Evolutionary conservation across 2,797 vertebrate genomes (phyloP), one percentile per base, ranked within the genome.

Genomic region (Hyperoplus immaculatus): DNA sequence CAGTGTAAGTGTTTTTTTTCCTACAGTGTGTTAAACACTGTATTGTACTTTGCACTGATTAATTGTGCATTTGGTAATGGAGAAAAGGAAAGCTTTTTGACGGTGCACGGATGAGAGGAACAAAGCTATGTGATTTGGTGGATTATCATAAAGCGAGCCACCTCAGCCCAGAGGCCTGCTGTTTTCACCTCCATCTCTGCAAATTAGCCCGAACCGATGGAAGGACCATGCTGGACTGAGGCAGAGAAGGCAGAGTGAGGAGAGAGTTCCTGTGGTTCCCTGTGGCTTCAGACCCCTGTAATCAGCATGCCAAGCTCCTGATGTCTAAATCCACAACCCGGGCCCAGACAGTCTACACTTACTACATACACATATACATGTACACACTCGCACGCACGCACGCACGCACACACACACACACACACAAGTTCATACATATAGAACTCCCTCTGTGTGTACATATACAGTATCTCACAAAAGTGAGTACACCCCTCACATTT

Each of bases 251-350:
- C 63, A 85, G 77, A 75, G 67, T 12, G 75, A 78, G 69, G 43
- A 69, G 75, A 88, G 77, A 92, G 92, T 92, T 93, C 87, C 87
- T 93, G 91, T 81, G 91, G 93, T 91, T 92, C 86, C 16, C 63
- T 81, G 83, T 88, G 91, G 91, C 87, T 89, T 81, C 76, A 81
- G 86, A 86, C 77, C 86, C 86, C 91, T 93, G 86, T 93, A 92
- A 94, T 94, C 91, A 94, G 78, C 89, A 83, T 93, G 92, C 93
- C 91, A 92, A 87, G 88, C 87, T 88, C 75, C 90, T 94, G 92
- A 94, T 92, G 93, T 93, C 90, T 91, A 90, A 93, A 92, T 93
- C 89, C 91, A 89, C 87, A 89, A 71, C 72, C 79, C 55, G 53
- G 83, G 90, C 83, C 80, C 85, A 88, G 87, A 88, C 84, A 49